Base-by-base conservation (phyloP, 1,140 invertebrate genomes). In the Pararge aegeria region DNA sequence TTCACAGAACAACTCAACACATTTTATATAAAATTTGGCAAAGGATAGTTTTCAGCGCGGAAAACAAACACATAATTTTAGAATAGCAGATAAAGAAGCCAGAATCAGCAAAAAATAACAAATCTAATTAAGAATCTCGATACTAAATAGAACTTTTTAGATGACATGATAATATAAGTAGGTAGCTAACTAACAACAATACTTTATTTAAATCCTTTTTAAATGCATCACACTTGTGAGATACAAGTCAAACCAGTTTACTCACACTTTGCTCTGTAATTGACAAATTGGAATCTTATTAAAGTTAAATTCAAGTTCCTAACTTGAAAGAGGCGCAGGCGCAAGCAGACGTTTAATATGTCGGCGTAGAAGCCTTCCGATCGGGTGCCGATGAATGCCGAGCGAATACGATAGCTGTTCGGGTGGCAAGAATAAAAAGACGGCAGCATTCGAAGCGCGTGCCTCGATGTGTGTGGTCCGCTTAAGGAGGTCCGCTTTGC, bases 201-300 rank as follows among this genome's bases (percentile, higher is more conserved):
- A n/a, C n/a, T n/a, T n/a, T n/a, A n/a, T n/a, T n/a, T n/a, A n/a
- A 61, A 61, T 55, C 48, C 40, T 42, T 58, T 27, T n/a, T 34
- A 71, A 65, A 68, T 68, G 74, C 68, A 73, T 42, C 24, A 46
- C 34, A 53, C 44, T 55, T 56, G 51, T 57, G 48, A 84, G 72
- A 76, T 70, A 80, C 74, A 78, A 87, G 76, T 83, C 78, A 83
- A 85, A 83, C 86, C 84, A 78, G 87, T 89, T 86, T 74, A 42
- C 71, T 78, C 80, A 83, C 78, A 75, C 80, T 81, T 80, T 91
- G 90, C 87, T 89, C 87, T 85, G 84, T 92, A 93, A 93, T 92
- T 92, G 92, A 93, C 92, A 93, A 93, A 93, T 93, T 93, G 92
- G 92, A 92, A 92, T 93, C 91, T 93, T 92, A 93, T 93, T 93